Base-by-base conservation (phyloP, 1,140 invertebrate species). In the Homalodisca vitripennis region DNA sequence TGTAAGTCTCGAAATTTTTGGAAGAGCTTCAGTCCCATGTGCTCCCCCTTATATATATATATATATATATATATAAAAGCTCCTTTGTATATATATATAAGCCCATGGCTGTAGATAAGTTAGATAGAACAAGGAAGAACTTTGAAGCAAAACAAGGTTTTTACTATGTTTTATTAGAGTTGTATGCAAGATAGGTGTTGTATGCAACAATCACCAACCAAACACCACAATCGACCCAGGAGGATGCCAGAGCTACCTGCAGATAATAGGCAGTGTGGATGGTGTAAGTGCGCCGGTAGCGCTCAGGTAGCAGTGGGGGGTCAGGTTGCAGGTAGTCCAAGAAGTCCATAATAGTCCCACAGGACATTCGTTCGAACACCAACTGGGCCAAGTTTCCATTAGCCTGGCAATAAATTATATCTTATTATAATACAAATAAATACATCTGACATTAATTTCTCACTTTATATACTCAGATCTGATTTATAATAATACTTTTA, bases 321-420 rank as follows among this genome's bases (percentile, higher is more conserved):
- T 88, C 84, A 6, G 84, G 83, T 48, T 88, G 85, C 46, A 90
- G 74, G 72, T 89, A 91, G 75, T 91, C 89, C 87, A 91, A 88
- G 73, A 87, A 90, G 78, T 91, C 89, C 48, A 86, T 85, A 51
- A 90, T 83, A 0, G 88, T 84, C 32, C 83, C 82, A 74, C 89
- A 91, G 1, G 80, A 78, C 0, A 91, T 75, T 26, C 89, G 83
- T 13, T 84, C 83, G 71, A 86, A 83, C 69, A 91, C 86, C 17
- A 84, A 84, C 1, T 81, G 81, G 1, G 84, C 85, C 70, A 86
- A 82, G 47, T 85, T 82, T 24, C 85, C 86, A 46, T 81, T 79
- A 0, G 84, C 84, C 69, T 80, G 80, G 73, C 70, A 27, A 60
- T 3, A 60, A 17, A 41, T 41, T 41, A 10, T n/a, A n/a, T n/a